Conservation (phyloP, 1,140 invertebrate species). For the Acromyrmex charruanus region DNA sequence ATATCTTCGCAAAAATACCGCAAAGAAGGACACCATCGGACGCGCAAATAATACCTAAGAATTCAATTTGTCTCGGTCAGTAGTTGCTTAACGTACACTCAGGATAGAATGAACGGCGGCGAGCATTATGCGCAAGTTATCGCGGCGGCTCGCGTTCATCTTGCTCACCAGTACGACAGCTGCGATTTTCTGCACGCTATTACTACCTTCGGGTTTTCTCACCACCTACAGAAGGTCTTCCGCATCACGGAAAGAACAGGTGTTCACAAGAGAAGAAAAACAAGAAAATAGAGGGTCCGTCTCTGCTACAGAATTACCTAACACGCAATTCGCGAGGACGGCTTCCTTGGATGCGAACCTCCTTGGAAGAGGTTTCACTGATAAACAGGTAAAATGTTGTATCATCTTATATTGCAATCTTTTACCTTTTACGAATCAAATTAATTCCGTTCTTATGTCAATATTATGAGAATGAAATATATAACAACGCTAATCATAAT, state of each 20-base stretch:
- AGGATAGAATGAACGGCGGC: constrained; percentile 12
- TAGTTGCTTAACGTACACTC: constrained; percentile 4
- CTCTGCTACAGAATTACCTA: no score
- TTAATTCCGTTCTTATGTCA: not conserved
- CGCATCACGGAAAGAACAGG: not conserved
- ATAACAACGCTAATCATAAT: not conserved
- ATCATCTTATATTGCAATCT: not conserved
- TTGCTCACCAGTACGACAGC: constrained; percentile 25
- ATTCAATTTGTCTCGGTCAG: constrained; percentile 48
- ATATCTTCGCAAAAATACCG: not conserved
- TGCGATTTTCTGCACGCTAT: constrained; percentile 46
- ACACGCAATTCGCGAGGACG: not conserved
- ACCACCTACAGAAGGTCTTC: not conserved
- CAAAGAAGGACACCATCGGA: constrained; percentile 2
- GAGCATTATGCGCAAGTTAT: constrained; percentile 50
- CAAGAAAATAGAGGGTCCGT: not conserved
- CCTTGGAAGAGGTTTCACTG: constrained; percentile 2
- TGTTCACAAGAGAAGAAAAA: not conserved
- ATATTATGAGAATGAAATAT: not conserved
- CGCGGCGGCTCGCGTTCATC: constrained; percentile 25
- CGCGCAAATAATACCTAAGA: not conserved
- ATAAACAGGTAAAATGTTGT: constrained; percentile 27
- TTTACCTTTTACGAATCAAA: not conserved
- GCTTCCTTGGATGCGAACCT: not conserved
- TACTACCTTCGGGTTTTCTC: not conserved